Conservation (phyloP, 1,140 invertebrate species). For the Lutraria rhynchaena region DNA sequence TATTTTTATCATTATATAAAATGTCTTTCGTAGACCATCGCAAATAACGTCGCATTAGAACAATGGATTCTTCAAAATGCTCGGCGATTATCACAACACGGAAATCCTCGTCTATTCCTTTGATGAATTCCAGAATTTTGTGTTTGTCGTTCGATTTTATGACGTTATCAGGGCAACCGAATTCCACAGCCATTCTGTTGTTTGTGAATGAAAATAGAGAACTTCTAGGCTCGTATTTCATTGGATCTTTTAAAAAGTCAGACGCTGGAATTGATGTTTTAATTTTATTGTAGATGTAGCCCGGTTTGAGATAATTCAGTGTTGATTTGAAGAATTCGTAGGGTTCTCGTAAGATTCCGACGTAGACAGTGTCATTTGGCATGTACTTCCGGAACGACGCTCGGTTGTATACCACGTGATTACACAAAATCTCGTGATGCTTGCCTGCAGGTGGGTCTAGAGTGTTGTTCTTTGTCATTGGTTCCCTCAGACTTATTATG, state of each 20-base stretch:
- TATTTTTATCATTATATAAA: constrained; percentile 64
- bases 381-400: constrained; percentile 57
- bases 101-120: constrained; percentile 73
- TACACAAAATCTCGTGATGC: constrained; percentile 61
- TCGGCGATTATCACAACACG: constrained; percentile 84
- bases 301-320: constrained; percentile 57
- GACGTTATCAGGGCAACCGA: constrained; percentile 56
- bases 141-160: constrained; percentile 38
- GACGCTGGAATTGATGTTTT: constrained; percentile 14
- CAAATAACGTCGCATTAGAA: constrained; percentile 82
- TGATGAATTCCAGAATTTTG: constrained; percentile 52
- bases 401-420: constrained; percentile 64
- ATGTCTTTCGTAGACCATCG: constrained; percentile 83
- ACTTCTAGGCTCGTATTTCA: constrained; percentile 43
- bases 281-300: constrained; percentile 44
- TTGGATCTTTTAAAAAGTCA: constrained; percentile 45
- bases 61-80: constrained; percentile 83
- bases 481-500: constrained; percentile 39
- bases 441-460: constrained; percentile 57
- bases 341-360: constrained; percentile 67
- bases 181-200: constrained; percentile 67
- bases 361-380: constrained; percentile 60
- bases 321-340: constrained; percentile 60
- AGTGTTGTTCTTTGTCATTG: constrained; percentile 43
- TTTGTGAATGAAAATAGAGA: constrained; percentile 53